Evolutionary conservation across 1,140 invertebrate genomes (phyloP).

Genomic region (Bilobella aurantiaca): DNA sequence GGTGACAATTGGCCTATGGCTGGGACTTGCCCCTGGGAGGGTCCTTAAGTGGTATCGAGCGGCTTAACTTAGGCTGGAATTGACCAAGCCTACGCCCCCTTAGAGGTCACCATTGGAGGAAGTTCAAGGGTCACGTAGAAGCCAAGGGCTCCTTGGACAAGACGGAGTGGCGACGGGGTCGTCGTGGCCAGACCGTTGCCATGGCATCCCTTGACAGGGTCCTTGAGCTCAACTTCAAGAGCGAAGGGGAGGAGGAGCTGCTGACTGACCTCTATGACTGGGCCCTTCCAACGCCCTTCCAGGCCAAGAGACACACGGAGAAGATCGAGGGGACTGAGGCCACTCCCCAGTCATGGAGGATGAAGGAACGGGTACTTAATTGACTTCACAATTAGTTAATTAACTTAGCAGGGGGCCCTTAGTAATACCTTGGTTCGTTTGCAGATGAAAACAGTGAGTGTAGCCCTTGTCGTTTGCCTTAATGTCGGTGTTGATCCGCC

Average conservation of each 20-base stretch:
- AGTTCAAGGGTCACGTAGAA: too few relatives aligned
- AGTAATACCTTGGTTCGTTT: constrained; percentile 34
- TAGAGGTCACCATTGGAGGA: too few relatives aligned
- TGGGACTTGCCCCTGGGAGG: too few relatives aligned
- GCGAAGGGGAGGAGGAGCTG: constrained; percentile 30
- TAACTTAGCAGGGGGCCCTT: constrained; percentile 5
- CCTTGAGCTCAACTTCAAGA: constrained; percentile 30
- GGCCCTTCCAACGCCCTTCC: constrained; percentile 25
- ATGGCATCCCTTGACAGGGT: constrained; percentile 39
- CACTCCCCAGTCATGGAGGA: constrained; percentile 70
- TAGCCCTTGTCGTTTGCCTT: constrained; percentile 91
- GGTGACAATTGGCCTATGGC: too few relatives aligned
- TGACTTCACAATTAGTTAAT: constrained; percentile 6
- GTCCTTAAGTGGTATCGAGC: too few relatives aligned
- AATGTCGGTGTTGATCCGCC: constrained; percentile 99
- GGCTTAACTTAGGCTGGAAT: too few relatives aligned
- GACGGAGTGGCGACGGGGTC: background rate
- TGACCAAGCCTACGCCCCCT: too few relatives aligned
- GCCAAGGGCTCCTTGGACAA: too few relatives aligned
- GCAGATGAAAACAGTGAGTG: constrained; percentile 98
- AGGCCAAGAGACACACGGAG: constrained; percentile 58
- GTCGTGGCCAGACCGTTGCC: background rate
- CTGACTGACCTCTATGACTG: constrained; percentile 29
- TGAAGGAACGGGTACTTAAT: constrained; percentile 82
- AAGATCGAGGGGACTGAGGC: constrained; percentile 61